phyloP scores from a whole-genome alignment of 2,888 invertebrate genomes.

The Apotomis turbidana region DNA sequence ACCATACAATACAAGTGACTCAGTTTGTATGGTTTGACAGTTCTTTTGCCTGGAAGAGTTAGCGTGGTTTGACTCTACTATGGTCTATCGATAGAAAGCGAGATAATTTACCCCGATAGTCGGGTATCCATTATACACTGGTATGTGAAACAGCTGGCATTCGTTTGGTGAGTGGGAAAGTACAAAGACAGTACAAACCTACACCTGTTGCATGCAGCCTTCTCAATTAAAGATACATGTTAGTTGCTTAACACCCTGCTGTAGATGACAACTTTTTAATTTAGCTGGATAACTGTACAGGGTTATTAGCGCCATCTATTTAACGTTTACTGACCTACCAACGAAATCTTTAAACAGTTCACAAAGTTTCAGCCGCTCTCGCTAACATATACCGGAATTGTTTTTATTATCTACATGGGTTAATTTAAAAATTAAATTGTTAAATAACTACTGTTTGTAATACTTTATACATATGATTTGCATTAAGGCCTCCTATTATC shows the following conservation, averaged over 20 bases:
- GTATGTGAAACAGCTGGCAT: slow-evolving; percentile 37
- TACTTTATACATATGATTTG: too few species aligned
- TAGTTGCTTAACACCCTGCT: too few species aligned
- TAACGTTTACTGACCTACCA: neutral
- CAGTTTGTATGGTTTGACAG: too few species aligned
- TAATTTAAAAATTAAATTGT: too few species aligned
- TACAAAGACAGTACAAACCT: slow-evolving; percentile 17
- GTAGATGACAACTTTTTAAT: neutral
- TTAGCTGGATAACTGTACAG: slow-evolving; percentile 5
- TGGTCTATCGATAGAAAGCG: neutral
- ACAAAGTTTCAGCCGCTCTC: too few species aligned
- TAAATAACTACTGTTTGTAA: too few species aligned
- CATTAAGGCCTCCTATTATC: neutral
- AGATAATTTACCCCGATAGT: slow-evolving; percentile 10
- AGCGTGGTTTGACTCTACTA: too few species aligned
- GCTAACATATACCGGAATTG: too few species aligned
- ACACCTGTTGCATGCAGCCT: slow-evolving; percentile 26
- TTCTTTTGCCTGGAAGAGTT: too few species aligned
- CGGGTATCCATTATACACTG: slow-evolving; percentile 16
- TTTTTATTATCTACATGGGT: too few species aligned
- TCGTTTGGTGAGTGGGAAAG: slow-evolving; percentile 30
- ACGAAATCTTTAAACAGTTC: neutral
- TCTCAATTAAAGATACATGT: slow-evolving; percentile 3
- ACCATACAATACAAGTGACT: too few species aligned
- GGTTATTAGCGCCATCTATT: slow-evolving; percentile 8